Percentiles rank a stretch among this genome's conserved stretches.
phyloP scores from a whole-genome alignment of 2,113 vertebrate genomes.

The Bubalus kerabau region DNA sequence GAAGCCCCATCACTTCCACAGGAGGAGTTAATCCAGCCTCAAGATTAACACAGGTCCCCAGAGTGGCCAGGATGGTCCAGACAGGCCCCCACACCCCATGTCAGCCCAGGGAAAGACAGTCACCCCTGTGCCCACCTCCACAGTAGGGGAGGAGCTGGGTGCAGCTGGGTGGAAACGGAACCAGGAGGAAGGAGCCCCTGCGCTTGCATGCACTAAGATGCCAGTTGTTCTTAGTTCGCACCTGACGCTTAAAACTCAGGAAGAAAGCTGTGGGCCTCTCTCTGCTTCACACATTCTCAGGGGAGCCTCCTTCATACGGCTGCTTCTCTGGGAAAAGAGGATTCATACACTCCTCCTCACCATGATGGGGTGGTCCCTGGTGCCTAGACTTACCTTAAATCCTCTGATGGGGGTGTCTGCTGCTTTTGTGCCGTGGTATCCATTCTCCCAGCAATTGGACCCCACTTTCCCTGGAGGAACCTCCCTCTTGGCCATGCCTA shows the following conservation, averaged over 20 bases:
- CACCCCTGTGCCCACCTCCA: background rate
- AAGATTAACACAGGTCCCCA: background rate
- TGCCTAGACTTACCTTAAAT: background rate
- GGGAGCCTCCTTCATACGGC: fast-evolving
- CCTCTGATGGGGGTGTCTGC: background rate
- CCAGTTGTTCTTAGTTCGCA: background rate
- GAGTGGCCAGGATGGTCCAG: background rate
- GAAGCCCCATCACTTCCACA: background rate
- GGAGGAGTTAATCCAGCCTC: background rate
- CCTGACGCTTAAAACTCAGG: background rate
- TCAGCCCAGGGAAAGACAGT: background rate
- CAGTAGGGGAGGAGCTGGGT: background rate
- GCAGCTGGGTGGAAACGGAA: too few species aligned
- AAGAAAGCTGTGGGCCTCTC: background rate
- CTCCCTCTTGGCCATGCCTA: background rate
- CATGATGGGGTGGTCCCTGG: background rate
- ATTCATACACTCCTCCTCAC: background rate
- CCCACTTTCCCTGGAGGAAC: background rate
- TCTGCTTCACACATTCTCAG: background rate
- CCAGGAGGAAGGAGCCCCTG: background rate
- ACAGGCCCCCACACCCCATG: background rate
- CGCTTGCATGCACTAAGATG: fast-evolving
- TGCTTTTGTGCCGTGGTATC: background rate
- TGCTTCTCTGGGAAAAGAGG: background rate
- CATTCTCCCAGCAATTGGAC: background rate